Evolutionary conservation across 2,113 vertebrate species (phyloP), one percentile per base, ranked within the genome.

Genomic region (Embiotoca jacksoni): DNA sequence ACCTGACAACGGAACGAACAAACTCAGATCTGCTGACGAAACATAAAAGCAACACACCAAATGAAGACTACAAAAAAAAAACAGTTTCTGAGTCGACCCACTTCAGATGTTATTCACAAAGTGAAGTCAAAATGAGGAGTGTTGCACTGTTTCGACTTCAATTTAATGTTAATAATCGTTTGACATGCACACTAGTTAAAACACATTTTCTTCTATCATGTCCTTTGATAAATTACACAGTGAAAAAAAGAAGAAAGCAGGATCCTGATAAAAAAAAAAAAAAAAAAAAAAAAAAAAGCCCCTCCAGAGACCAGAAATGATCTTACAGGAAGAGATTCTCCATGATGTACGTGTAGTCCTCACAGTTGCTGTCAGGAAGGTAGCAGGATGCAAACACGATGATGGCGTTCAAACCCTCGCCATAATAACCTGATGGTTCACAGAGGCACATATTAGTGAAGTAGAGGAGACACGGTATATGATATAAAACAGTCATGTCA

Each of bases 341-440:
- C 98, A 99, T 99, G 93, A 99, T 96, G 91, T 99, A 99, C 63
- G 97, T 94, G 64, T 99, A 99, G 62, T 99, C 97, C 0, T 97
- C 95, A 76, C 96, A 95, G 92, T 93, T 94, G 89, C 97, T 99
- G 92, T 99, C 98, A 0, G 98, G 98, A 6, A 99, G 96, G 65
- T 96, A 96, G 81, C 98, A 99, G 78, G 98, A 97, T 0, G 98
- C 96, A 3, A 99, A 99, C 75, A 99, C 97, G 0, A 99, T 99
- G 91, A 99, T 99, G 90, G 98, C 98, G 0, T 99, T 99, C 90
- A 99, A 94, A 0, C 98, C 98, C 73, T 99, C 98, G 0, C 97
- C 98, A 0, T 99, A 99, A 77, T 99, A 99, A 3, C 98, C 98
- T 99, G 91, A 23, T 10, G 5, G 23, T 71, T 10, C 3, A 47